Evolutionary conservation across 1,140 invertebrate genomes (phyloP), one percentile per base, ranked within the genome.

Genomic region (Antheraea pernyi): DNA sequence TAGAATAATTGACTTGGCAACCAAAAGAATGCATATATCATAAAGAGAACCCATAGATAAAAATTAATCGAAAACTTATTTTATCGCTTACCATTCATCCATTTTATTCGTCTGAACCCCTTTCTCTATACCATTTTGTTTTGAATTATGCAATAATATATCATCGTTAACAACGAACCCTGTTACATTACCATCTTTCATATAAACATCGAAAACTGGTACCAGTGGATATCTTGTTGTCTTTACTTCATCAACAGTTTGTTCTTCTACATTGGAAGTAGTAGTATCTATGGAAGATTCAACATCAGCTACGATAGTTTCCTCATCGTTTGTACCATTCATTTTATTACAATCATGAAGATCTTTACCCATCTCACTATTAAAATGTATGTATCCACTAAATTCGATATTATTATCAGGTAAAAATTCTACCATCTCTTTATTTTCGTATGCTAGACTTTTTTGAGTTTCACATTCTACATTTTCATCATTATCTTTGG

Each of bases 201-300:
- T 75, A 68, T 69, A 71, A 13, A 75, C 73, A 67, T 75, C 73
- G 19, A 75, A 75, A 8, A 75, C 73, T 7, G 73, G 70, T 11
- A 75, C 22, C 0, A 69, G 11, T 19, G 73, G 46, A 18, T 53
- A 53, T 53, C 69, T 69, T 42, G 39, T 58, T 39, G 48, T 62
- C 8, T 65, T 65, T 18, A 39, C 7, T 39, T 36, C 69, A 37
- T 67, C 58, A 53, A 18, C 19, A 18, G 67, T 67, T 61, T 74
- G 69, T 9, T 67, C 70, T 19, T 42, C 58, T 13, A 48, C 64
- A 58, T 70, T 58, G 19, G 9, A 61, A 16, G 60, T 30, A 16
- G 10, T 53, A 6, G 46, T 53, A 53, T 53, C 46, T 53, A 53
- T 10, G 2, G 39, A 1, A 42, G 39, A 42, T 42, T 42, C 39